Evolutionary conservation across 2,113 vertebrate genomes (phyloP), one percentile per base, ranked within the genome.

Genomic region (Brachirus orientalis): DNA sequence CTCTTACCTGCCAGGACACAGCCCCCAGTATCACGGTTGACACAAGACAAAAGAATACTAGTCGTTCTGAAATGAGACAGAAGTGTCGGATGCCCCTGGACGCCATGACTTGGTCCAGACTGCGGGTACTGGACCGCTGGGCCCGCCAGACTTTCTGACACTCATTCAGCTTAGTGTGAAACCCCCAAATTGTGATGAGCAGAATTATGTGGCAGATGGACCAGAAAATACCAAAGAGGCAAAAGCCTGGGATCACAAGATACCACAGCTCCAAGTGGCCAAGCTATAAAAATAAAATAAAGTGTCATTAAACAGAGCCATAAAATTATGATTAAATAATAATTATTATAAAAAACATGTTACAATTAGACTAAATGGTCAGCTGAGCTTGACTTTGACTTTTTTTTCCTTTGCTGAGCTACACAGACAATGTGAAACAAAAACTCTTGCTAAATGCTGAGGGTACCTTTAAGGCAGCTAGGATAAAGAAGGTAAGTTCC

Each of bases 21-120:
- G 95, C 95, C 19, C 94, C 96, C 63, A 99, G 89, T 87, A 97
- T 93, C 22, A 90, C 90, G 1, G 98, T 99, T 0, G 96, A 95
- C 11, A 98, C 79, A 65, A 99, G 91, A 79, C 94, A 95, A 76
- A 98, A 98, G 88, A 99, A 95, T 0, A 97, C 94, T 72, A 99
- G 94, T 22, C 95, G 96, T 17, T 98, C 94, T 1, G 97, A 98
- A 89, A 99, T 98, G 70, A 99, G 94, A 79, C 97, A 99, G 92
- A 99, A 99, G 91, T 99, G 97, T n/a, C 97, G 94, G 93, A 98
- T 98, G 64, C 98, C 98, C 90, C 95, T 95, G 22, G 98, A 98
- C 35, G 97, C 97, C 98, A 99, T 98, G 76, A 98, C 94, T 89
- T 96, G 94, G 62, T 97, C 94, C 72, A 99, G 94, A 84, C 94